phyloP scores from a whole-genome alignment of 2,113 vertebrate species.

The Melanerpes aurifrons region DNA sequence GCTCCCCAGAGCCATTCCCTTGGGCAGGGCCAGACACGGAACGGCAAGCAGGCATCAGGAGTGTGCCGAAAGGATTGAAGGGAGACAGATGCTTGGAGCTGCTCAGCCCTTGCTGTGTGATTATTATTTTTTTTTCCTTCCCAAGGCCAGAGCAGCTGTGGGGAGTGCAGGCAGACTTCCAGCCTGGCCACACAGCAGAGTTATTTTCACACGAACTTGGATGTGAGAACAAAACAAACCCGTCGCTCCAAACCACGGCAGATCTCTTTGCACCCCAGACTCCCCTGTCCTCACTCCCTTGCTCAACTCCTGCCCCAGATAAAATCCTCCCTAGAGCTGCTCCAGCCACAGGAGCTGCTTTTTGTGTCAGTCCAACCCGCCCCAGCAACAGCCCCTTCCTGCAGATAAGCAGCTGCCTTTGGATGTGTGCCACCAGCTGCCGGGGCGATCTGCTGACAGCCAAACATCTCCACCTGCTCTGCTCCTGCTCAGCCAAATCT shows the following conservation, averaged over 20 bases:
- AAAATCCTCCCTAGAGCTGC: neutral
- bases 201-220: neutral
- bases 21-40: rapidly evolving
- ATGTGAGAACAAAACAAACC: neutral
- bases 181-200: neutral
- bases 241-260: neutral
- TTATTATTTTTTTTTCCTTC: neutral
- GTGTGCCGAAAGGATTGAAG: neutral
- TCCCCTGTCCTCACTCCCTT: neutral
- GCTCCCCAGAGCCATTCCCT: neutral
- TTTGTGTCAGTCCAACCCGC: neutral
- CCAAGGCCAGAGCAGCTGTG: constrained; percentile 20
- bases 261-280: neutral
- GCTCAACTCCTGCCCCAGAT: neutral
- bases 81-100: constrained; percentile 1
- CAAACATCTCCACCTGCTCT: constrained; percentile 57
- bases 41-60: neutral
- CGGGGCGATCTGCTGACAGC: constrained; percentile 32
- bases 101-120: neutral
- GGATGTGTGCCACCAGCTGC: constrained; percentile 61
- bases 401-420: constrained; percentile 63
- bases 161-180: neutral
- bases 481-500: constrained; percentile 28
- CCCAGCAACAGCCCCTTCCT: constrained; percentile 41
- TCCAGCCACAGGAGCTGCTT: neutral